These are phyloP conservation scores for Philopotamus ludificatus DNA, from an alignment of 1,140 invertebrate genomes.

Conservation along the genomic window DNA sequence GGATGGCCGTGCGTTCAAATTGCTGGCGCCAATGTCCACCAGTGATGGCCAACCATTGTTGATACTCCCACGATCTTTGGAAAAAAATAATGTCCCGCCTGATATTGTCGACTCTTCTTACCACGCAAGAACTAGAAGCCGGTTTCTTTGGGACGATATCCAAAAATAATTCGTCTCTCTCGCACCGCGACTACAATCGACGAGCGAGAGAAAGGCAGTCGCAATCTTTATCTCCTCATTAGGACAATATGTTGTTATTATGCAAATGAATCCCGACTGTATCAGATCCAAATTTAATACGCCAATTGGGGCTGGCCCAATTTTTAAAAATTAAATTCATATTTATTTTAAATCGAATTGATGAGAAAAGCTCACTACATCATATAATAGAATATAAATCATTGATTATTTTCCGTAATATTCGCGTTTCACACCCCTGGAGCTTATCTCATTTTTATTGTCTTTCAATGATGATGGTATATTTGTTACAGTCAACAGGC, in stretches of 20 bases:
- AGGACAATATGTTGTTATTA: constrained; percentile 31
- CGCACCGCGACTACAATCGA: background rate
- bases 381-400: too few species aligned
- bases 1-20: too few species aligned
- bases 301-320: constrained; percentile 24
- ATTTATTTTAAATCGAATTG: too few species aligned
- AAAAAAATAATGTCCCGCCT: constrained; percentile 12
- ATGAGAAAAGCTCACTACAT: too few species aligned
- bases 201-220: background rate
- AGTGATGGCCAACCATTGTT: constrained; percentile 12
- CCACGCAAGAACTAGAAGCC: constrained; percentile 20
- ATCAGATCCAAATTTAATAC: constrained; percentile 26
- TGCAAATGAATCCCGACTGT: constrained; percentile 20
- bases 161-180: background rate
- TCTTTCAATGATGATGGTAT: constrained; percentile 28
- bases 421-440: background rate
- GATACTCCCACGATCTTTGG: constrained; percentile 12
- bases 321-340: too few species aligned
- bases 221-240: constrained; percentile 15
- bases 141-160: background rate
- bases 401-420: too few species aligned
- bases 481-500: constrained; percentile 30
- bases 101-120: constrained; percentile 1
- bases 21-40: constrained; percentile 7
- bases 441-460: constrained; percentile 32